These are phyloP conservation scores for Ladona fulva DNA, from an alignment of 1,140 invertebrate genomes.

Conservation along the genomic window DNA sequence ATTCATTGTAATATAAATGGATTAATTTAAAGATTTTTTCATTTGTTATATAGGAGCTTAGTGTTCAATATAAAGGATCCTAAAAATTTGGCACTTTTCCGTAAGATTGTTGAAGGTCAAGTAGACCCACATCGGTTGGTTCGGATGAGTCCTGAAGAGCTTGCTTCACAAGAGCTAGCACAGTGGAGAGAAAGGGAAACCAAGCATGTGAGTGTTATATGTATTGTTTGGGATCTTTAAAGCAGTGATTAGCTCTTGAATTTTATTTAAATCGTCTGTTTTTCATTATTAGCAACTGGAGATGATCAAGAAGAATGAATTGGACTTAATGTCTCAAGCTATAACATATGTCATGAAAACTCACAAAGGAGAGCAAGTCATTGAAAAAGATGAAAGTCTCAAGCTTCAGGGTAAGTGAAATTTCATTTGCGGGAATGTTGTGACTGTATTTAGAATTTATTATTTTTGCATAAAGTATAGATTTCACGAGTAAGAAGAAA, in stretches of 20 bases:
- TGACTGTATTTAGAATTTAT: too few species aligned
- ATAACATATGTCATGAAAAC: constrained; percentile 83
- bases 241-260: too few species aligned
- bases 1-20: too few species aligned
- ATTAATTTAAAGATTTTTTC: constrained; percentile 7
- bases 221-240: too few species aligned
- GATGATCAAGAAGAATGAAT: constrained; percentile 85
- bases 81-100: constrained; percentile 86
- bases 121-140: constrained; percentile 72
- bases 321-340: constrained; percentile 60
- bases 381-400: constrained; percentile 38
- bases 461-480: too few species aligned
- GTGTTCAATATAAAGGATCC: constrained; percentile 90
- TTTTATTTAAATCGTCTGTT: not conserved
- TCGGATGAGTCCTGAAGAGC: constrained; percentile 78
- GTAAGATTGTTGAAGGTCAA: constrained; percentile 62
- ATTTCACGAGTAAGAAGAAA: too few species aligned
- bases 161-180: constrained; percentile 88
- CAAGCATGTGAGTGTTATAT: constrained; percentile 54
- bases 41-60: constrained; percentile 51
- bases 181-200: constrained; percentile 88
- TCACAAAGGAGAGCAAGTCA: constrained; percentile 84
- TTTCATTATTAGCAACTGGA: constrained; percentile 54
- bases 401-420: constrained; percentile 28
- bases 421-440: too few species aligned